Evolutionary conservation across 2,113 vertebrate genomes (phyloP).

Genomic region (Panurus biarmicus): DNA sequence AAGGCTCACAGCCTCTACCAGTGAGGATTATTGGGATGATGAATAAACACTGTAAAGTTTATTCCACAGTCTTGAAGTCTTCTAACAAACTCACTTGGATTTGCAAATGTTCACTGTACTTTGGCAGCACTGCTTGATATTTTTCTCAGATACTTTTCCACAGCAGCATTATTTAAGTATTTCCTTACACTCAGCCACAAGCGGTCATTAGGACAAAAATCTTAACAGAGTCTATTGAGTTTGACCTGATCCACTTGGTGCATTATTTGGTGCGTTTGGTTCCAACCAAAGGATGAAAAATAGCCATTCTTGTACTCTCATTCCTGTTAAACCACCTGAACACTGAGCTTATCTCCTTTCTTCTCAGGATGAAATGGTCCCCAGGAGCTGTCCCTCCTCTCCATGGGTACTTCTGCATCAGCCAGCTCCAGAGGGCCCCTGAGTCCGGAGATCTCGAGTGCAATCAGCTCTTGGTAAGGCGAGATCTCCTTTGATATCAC

Average conservation of each 20-base stretch:
- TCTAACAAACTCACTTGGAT: neutral
- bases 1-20: neutral
- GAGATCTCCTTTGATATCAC: neutral
- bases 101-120: neutral
- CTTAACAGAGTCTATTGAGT: neutral
- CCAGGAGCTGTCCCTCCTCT: neutral
- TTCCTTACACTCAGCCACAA: neutral
- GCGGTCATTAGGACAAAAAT: neutral
- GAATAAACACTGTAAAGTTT: neutral
- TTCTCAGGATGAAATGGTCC: neutral
- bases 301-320: neutral
- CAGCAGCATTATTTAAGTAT: neutral
- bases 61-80: neutral
- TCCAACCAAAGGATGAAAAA: neutral
- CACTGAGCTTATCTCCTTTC: neutral
- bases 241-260: neutral
- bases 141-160: neutral
- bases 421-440: neutral
- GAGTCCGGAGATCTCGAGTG: neutral
- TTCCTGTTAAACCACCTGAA: neutral
- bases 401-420: rapidly evolving
- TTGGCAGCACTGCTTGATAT: neutral
- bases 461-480: neutral
- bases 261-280: neutral
- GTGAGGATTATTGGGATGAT: neutral